A percentile compares a stretch with the other conserved stretches of the same genome.
Conservation (phyloP, 2,113 vertebrate species). For the Poecilia latipinna region DNA sequence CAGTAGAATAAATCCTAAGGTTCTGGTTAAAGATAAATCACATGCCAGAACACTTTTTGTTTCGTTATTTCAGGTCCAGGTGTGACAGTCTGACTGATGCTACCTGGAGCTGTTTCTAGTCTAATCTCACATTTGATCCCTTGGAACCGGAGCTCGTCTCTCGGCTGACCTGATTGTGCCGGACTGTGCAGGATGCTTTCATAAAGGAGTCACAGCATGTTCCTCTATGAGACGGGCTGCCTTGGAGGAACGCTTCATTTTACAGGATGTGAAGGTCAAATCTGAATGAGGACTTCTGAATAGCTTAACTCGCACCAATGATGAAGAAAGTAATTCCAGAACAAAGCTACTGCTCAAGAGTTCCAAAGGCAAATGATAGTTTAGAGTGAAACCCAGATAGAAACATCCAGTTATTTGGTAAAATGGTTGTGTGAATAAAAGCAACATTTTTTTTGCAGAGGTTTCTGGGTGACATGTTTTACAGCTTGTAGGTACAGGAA, state of each 20-base stretch:
- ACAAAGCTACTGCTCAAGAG: constrained; percentile 14
- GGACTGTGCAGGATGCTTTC: constrained; percentile 6
- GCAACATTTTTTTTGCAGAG: constrained; percentile 10
- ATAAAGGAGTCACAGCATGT: constrained; percentile 10
- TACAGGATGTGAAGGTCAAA: not conserved
- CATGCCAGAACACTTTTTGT: constrained; percentile 7
- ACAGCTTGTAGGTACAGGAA: too few relatives aligned
- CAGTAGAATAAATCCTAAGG: constrained; percentile 5
- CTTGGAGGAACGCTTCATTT: not conserved
- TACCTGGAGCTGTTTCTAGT: constrained; percentile 26
- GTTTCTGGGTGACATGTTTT: constrained; percentile 5
- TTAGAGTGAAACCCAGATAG: constrained; percentile 38
- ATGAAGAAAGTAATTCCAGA: constrained; percentile 30
- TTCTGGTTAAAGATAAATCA: constrained; percentile 13
- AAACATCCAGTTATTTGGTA: constrained; percentile 40
- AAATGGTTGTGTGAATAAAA: constrained; percentile 6
- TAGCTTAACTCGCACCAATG: constrained; percentile 35
- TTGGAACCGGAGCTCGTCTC: constrained; percentile 28
- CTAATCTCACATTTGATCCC: constrained; percentile 24
- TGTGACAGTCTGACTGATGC: constrained; percentile 31
- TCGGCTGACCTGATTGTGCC: constrained; percentile 12
- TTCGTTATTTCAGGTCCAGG: constrained; percentile 32
- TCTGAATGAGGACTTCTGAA: not conserved
- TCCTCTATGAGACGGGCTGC: constrained; percentile 2
- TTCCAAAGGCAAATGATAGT: constrained; percentile 36